Conservation (phyloP, 2,888 invertebrate genomes). For the Nezara viridula region DNA sequence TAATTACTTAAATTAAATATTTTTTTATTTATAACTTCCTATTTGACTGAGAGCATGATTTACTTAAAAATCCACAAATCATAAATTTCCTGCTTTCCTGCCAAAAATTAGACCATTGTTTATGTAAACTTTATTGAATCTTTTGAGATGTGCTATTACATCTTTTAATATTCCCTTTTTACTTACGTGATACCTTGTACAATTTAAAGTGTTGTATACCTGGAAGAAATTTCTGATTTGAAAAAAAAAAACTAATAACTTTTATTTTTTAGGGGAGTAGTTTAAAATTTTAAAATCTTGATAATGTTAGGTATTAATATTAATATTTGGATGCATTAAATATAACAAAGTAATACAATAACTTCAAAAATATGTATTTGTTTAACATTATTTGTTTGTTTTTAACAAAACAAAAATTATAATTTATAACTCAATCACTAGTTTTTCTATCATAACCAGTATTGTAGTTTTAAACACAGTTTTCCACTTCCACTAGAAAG, state of each 20-base stretch:
- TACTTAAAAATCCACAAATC: too few species aligned
- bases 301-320: background rate
- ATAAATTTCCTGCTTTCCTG: too few species aligned
- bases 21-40: too few species aligned
- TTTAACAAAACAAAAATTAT: background rate
- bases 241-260: background rate
- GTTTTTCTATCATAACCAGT: background rate
- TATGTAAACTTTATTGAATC: too few species aligned
- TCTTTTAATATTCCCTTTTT: too few species aligned
- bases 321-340: background rate
- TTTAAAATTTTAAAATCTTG: background rate
- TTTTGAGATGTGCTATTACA: too few species aligned
- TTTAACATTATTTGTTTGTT: background rate
- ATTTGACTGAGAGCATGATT: too few species aligned
- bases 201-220: background rate
- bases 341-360: background rate
- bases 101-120: too few species aligned
- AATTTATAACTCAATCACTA: background rate
- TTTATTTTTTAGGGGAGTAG: background rate
- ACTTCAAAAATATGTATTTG: slow-evolving; percentile 1
- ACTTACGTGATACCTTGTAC: too few species aligned
- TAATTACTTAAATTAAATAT: too few species aligned
- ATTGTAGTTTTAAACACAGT: background rate
- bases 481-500: background rate
- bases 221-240: background rate